phyloP scores from a whole-genome alignment of 2,113 vertebrate species.

The Brachionichthys hirsutus region DNA sequence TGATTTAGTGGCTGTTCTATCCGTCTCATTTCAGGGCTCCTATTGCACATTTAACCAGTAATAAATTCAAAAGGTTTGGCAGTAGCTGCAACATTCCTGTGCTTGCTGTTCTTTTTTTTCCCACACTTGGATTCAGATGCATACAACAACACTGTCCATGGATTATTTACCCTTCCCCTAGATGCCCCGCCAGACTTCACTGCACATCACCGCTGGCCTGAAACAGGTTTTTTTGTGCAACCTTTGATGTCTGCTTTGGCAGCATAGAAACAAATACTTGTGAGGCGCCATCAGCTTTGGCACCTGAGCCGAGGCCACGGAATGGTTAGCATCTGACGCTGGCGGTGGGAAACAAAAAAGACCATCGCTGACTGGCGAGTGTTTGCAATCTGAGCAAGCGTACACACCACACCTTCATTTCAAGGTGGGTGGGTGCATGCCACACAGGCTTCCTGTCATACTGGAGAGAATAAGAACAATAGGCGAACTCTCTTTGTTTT shows the following conservation, averaged over 20 bases:
- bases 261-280: slow-evolving; percentile 35
- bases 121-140: not conserved
- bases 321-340: slow-evolving; percentile 5
- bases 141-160: not conserved
- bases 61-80: not conserved
- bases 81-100: not conserved
- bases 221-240: slow-evolving; percentile 9
- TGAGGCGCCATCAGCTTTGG: slow-evolving; percentile 36
- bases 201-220: slow-evolving; percentile 16
- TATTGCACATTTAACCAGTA: too few relatives aligned
- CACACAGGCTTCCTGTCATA: slow-evolving; percentile 38
- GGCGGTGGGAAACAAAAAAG: slow-evolving; percentile 30
- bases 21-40: too few relatives aligned
- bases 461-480: slow-evolving; percentile 17
- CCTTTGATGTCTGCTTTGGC: slow-evolving; percentile 48
- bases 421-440: slow-evolving; percentile 5
- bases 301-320: slow-evolving; percentile 14
- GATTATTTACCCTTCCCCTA: slow-evolving; percentile 6
- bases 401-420: not conserved
- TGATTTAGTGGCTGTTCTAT: too few relatives aligned
- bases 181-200: slow-evolving; percentile 8
- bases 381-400: slow-evolving; percentile 7
- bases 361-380: slow-evolving; percentile 29
- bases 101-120: not conserved
- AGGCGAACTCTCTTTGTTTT: not conserved